Conservation (phyloP, 2,113 vertebrate genomes). For the Toxotes chatareus region DNA sequence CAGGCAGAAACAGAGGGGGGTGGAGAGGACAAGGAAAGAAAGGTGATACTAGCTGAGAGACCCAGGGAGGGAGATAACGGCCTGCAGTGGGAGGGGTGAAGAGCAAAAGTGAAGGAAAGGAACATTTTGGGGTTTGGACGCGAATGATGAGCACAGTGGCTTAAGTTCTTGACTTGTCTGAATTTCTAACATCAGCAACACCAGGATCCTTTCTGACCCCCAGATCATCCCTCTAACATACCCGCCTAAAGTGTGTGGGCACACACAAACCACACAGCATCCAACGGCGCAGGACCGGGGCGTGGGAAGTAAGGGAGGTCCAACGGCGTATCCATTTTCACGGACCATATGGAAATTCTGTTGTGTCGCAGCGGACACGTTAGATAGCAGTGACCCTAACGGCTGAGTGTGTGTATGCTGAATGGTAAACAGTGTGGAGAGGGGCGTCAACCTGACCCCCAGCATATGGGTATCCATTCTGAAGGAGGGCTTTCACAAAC, state of each 20-base stretch:
- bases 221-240: constrained; percentile 76
- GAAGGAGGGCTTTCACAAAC: constrained; percentile 92
- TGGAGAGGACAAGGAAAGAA: constrained; percentile 2
- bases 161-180: constrained; percentile 83
- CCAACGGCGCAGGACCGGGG: constrained; percentile 62
- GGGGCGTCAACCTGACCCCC: constrained; percentile 93
- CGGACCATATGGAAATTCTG: constrained; percentile 99
- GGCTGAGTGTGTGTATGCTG: constrained; percentile 91
- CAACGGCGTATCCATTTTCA: constrained; percentile 92
- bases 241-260: constrained; percentile 45
- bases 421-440: constrained; percentile 93
- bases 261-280: constrained; percentile 50
- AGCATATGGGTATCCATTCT: constrained; percentile 96
- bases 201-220: constrained; percentile 67
- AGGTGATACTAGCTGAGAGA: constrained; percentile 8
- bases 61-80: neutral
- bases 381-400: constrained; percentile 95
- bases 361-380: constrained; percentile 93
- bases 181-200: constrained; percentile 74
- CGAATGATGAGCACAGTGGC: constrained; percentile 86
- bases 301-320: constrained; percentile 93
- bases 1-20: constrained; percentile 40
- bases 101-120: constrained; percentile 43
- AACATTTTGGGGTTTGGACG: constrained; percentile 84
- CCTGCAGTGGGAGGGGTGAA: neutral